phyloP scores from a whole-genome alignment of 2,888 invertebrate genomes.

The Eupithecia dodoneata region DNA sequence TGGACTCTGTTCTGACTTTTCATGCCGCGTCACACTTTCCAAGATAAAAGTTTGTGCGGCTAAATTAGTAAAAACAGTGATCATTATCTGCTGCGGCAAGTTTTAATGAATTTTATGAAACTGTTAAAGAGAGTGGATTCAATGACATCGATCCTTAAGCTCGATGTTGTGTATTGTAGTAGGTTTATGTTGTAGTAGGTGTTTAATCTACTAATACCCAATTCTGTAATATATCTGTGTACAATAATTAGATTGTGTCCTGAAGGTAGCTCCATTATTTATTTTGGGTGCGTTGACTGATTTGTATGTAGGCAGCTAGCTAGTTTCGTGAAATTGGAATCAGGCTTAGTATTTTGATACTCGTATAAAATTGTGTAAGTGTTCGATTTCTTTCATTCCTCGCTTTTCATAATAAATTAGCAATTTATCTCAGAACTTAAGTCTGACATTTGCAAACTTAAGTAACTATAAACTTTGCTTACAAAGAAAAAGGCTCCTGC shows the following conservation, averaged over 20 bases:
- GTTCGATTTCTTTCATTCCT: background rate
- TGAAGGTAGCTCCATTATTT: too few species aligned
- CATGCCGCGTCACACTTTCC: slow-evolving; percentile 7
- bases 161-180: too few species aligned
- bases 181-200: too few species aligned
- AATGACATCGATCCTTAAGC: too few species aligned
- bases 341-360: too few species aligned
- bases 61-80: slow-evolving; percentile 2
- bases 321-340: too few species aligned
- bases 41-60: background rate
- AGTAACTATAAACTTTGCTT: background rate
- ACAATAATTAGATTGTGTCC: too few species aligned
- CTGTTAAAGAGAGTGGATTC: too few species aligned
- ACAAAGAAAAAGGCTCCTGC: slow-evolving; percentile 6
- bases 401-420: background rate
- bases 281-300: too few species aligned
- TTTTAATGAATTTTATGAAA: background rate
- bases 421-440: background rate
- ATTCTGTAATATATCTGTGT: too few species aligned
- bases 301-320: too few species aligned
- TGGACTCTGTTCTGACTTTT: background rate
- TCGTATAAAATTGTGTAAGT: background rate
- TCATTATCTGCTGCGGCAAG: background rate
- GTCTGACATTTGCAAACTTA: background rate
- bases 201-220: too few species aligned